Base-by-base conservation (phyloP, 2,888 invertebrate species). In the Drosophila nigricruria region DNA sequence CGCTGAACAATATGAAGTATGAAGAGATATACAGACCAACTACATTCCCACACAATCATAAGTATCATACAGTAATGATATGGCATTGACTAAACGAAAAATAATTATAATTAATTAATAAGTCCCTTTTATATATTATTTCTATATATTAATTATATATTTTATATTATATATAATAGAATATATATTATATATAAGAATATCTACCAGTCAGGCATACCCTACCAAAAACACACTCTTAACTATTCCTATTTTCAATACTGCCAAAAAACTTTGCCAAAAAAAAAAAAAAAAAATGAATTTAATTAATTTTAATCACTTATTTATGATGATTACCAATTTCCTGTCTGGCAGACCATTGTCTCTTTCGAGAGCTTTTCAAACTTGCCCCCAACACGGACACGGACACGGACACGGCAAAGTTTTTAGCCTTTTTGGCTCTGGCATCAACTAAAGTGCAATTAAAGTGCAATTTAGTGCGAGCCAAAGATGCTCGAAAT, bases 281-380 rank as follows among this genome's bases (percentile, higher is more conserved):
- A 34, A 47, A 54, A n/a, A n/a, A n/a, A n/a, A n/a, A n/a, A n/a
- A n/a, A 73, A 14, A 86, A 82, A 70, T 75, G 81, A 78, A 79
- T 88, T 90, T 90, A 90, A 90, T 90, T 90, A 90, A 81, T 88
- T 91, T 90, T 88, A 90, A 91, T 90, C 91, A 91, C 90, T 91
- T 91, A 91, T 90, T 91, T 90, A 90, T 91, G 91, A 90, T 91
- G 91, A 90, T 90, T 90, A 90, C 90, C 86, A 88, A 90, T 86
- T 91, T 85, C 70, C 82, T 68, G 75, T 78, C 72, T 77, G 61
- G 57, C 16, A 67, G 66, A 45, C 16, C 68, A 61, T 66, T 73
- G 64, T 68, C 38, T 54, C 58, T 56, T 47, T 45, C 42, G 63
- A 50, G 30, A 27, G 25, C 12, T n/a, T 12, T 12, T 38, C 67